Evolutionary conservation across 2,888 invertebrate genomes (phyloP).

Genomic region (Brachypterus glaber): DNA sequence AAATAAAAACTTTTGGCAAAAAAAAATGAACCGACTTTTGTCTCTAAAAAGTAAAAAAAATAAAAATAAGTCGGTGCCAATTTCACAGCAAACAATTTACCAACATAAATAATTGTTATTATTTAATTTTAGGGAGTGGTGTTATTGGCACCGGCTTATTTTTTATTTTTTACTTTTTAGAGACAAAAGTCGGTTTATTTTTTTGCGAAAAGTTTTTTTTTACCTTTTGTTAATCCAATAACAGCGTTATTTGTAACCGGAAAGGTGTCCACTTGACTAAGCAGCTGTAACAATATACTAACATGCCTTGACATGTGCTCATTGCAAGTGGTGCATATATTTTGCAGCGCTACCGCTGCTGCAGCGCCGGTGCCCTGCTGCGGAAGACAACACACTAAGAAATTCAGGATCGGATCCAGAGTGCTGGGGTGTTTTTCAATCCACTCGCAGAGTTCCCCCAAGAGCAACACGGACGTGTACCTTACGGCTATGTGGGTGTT

Average conservation of each 20-base stretch:
- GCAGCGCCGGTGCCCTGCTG: constrained; percentile 64
- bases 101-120: no score
- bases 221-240: constrained; percentile 44
- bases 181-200: no score
- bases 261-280: constrained; percentile 60
- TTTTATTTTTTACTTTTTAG: no score
- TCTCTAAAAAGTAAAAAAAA: no score
- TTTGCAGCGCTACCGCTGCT: constrained; percentile 76
- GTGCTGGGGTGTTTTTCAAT: constrained; percentile 77
- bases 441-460: constrained; percentile 94
- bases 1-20: no score
- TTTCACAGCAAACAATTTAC: neutral
- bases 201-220: no score
- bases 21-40: no score
- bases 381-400: constrained; percentile 62
- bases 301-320: constrained; percentile 70
- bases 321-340: constrained; percentile 74
- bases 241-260: constrained; percentile 66
- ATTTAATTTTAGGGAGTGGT: no score
- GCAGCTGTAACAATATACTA: constrained; percentile 60
- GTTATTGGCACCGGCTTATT: no score
- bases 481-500: constrained; percentile 79
- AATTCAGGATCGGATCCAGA: constrained; percentile 73
- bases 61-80: no score
- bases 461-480: constrained; percentile 74